Evolutionary conservation across 1,140 invertebrate genomes (phyloP), one percentile per base, ranked within the genome.

Genomic region (Zaprionus davidi): DNA sequence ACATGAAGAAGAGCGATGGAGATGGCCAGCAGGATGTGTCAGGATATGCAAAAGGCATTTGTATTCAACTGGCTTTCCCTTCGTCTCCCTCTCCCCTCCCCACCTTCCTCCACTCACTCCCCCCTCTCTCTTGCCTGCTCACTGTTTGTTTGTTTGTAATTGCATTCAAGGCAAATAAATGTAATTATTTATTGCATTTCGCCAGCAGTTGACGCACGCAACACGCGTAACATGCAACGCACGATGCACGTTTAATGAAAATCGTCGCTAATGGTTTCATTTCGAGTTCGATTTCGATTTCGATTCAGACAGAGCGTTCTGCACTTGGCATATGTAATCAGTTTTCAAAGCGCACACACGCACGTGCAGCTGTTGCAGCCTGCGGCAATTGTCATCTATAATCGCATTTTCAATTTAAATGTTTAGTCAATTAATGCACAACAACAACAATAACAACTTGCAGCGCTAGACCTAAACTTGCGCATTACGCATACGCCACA

Each of bases 161-260:
- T 87, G 84, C 70, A 81, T 88, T 87, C 83, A 88, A 87, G 66
- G 84, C 78, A 87, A 88, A 87, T 88, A 88, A 87, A 87, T 81
- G 84, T 76, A 87, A 88, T 87, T 87, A 87, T 87, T 87, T 87
- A 87, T 87, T 87, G 84, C 81, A 84, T 71, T 87, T 81, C 74
- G 66, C 67, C 71, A 82, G 78, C 73, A 78, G 31, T 82, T 60
- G 78, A 64, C 20, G 20, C 65, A n/a, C 46, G 12, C 22, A 6
- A 46, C 41, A 46, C 41, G n/a, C 41, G 41, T 13, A 13, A 46
- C n/a, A n/a, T 17, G 36, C 36, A 38, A 15, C 36, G 36, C 36
- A 38, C 36, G 36, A 38, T n/a, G 28, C 28, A 22, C 34, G 36
- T 38, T 71, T 49, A 85, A 75, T 69, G 82, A 60, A 59, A 71